Evolutionary conservation across 2,888 invertebrate species (phyloP).

Genomic region (Dioctria rufipes): DNA sequence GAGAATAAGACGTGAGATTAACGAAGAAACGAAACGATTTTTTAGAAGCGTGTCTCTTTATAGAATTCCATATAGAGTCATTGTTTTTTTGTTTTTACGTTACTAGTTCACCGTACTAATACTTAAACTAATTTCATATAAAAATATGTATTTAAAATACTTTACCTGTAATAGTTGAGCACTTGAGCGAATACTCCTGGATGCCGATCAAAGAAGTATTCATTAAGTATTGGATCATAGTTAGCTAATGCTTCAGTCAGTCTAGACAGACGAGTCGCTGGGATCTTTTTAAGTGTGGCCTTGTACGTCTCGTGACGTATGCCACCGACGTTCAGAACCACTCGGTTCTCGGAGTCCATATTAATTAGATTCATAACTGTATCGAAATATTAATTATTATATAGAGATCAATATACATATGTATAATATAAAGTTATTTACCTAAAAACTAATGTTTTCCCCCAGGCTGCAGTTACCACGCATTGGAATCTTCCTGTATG

Average conservation of each 20-base stretch:
- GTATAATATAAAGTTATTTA: not conserved
- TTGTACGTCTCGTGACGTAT: conserved; percentile 98
- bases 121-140: not conserved
- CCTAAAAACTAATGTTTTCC: conserved; percentile 56
- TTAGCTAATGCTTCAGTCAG: conserved; percentile 98
- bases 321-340: conserved; percentile 98
- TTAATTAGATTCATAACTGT: conserved; percentile 89
- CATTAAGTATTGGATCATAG: conserved; percentile 99
- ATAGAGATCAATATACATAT: no score
- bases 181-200: conserved; percentile 97
- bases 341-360: conserved; percentile 98
- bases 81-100: no score
- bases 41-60: no score
- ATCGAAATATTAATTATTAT: conserved; percentile 47
- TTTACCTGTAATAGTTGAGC: conserved; percentile 93
- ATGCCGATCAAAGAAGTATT: conserved; percentile 99
- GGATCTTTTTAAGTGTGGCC: conserved; percentile 97
- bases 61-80: no score
- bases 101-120: no score
- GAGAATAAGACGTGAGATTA: no score
- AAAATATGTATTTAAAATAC: not conserved
- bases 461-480: conserved; percentile 54
- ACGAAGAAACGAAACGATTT: no score
- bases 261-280: conserved; percentile 93
- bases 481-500: conserved; percentile 59